Evolutionary conservation across 2,888 invertebrate species (phyloP).

Genomic region (Drosophila siamana): DNA sequence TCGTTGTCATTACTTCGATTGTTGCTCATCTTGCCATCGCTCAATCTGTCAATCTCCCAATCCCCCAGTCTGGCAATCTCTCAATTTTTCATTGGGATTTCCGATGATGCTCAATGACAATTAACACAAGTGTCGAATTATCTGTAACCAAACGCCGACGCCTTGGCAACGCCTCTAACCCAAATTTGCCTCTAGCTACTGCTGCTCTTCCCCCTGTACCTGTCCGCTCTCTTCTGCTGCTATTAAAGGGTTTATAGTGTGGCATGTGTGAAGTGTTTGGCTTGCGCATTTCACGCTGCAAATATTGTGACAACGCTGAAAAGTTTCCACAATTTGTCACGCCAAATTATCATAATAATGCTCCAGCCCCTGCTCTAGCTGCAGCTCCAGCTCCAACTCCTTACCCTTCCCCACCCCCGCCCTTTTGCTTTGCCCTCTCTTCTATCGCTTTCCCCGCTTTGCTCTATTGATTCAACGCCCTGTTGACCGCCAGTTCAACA

Average conservation of each 20-base stretch:
- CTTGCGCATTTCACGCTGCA: slow-evolving; percentile 73
- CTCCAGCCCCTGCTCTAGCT: slow-evolving; percentile 1
- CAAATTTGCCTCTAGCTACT: slow-evolving; percentile 7
- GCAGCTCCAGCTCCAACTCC: neutral
- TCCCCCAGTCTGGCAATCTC: neutral
- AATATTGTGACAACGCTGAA: slow-evolving; percentile 70
- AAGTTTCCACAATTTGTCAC: slow-evolving; percentile 63
- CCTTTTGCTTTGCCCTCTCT: neutral
- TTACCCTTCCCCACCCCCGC: neutral
- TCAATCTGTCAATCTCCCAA: neutral
- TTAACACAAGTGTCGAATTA: slow-evolving; percentile 80
- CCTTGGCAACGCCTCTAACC: slow-evolving; percentile 6
- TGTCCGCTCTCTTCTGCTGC: too few species aligned
- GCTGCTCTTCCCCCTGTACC: neutral
- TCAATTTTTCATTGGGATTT: slow-evolving; percentile 42
- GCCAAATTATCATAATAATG: slow-evolving; percentile 75
- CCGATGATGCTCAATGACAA: slow-evolving; percentile 66
- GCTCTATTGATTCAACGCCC: slow-evolving; percentile 68
- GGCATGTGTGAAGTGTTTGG: slow-evolving; percentile 73
- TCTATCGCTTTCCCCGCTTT: slow-evolving; percentile 4
- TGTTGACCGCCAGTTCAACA: slow-evolving; percentile 61
- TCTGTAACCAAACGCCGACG: slow-evolving; percentile 64
- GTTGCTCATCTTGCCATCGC: slow-evolving; percentile 51
- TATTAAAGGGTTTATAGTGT: slow-evolving; percentile 59
- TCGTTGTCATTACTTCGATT: slow-evolving; percentile 14